These are phyloP conservation scores for Melanotaenia maccullochi DNA, from an alignment of 2,797 vertebrate species.

Conservation along the genomic window DNA sequence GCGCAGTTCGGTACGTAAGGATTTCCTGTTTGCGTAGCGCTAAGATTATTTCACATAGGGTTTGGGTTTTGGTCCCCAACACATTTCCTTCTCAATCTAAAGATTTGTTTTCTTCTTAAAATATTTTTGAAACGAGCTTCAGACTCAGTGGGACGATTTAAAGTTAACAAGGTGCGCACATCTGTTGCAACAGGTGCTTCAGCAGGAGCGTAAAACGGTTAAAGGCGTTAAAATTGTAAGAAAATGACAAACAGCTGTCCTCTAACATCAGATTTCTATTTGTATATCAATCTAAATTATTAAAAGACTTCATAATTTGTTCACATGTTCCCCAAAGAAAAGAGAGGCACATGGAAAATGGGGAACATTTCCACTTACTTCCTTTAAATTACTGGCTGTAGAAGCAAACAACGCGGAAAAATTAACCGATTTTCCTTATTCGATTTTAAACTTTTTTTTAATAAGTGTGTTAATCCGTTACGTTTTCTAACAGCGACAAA, in stretches of 20 bases:
- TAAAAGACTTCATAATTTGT: slow-evolving; percentile 21
- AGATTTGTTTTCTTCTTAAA: not conserved
- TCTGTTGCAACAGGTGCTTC: slow-evolving; percentile 77
- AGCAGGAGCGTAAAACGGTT: slow-evolving; percentile 29
- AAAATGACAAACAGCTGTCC: slow-evolving; percentile 1
- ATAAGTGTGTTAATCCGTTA: not conserved
- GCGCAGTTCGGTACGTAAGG: slow-evolving; percentile 7
- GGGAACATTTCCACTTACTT: slow-evolving; percentile 55
- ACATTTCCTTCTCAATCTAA: not conserved
- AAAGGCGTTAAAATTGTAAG: slow-evolving; percentile 22
- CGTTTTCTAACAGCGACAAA: not conserved
- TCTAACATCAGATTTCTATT: slow-evolving; percentile 3
- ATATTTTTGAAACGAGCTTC: not conserved
- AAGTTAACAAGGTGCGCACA: slow-evolving; percentile 42
- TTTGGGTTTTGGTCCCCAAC: not conserved
- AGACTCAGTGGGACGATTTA: not conserved
- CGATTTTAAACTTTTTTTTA: not conserved
- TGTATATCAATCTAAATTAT: not conserved
- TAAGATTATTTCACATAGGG: slow-evolving; percentile 3
- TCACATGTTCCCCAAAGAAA: slow-evolving; percentile 49
- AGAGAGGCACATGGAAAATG: slow-evolving; percentile 54
- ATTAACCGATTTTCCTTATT: not conserved
- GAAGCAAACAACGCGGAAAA: not conserved
- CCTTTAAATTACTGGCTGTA: slow-evolving; percentile 20
- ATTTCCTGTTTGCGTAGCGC: slow-evolving; percentile 57